phyloP scores from a whole-genome alignment of 2,113 vertebrate genomes.

The Scortum barcoo region DNA sequence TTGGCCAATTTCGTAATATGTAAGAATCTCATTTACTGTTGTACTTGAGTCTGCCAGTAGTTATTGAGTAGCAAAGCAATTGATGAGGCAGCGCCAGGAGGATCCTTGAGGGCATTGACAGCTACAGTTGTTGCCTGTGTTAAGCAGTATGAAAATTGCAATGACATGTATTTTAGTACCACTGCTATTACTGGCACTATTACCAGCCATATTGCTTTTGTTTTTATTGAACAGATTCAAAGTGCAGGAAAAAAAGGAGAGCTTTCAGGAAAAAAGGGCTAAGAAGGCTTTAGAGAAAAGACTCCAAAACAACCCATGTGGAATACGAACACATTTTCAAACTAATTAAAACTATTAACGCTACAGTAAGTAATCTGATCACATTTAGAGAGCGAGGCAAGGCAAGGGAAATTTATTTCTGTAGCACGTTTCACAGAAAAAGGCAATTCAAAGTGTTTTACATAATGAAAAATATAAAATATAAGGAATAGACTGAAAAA shows the following conservation, averaged over 20 bases:
- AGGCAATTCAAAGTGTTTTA: not conserved
- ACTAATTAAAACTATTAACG: slow-evolving; percentile 19
- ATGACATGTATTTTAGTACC: slow-evolving; percentile 19
- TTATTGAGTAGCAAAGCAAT: slow-evolving; percentile 73
- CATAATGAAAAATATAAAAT: not conserved
- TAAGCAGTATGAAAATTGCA: slow-evolving; percentile 56
- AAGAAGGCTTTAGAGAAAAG: slow-evolving; percentile 5
- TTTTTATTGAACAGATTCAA: slow-evolving; percentile 27
- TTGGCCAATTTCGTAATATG: slow-evolving; percentile 52
- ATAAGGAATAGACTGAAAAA: not conserved
- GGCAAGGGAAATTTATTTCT: not conserved
- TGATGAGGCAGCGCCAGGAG: slow-evolving; percentile 65
- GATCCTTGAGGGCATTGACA: slow-evolving; percentile 67
- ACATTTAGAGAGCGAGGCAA: slow-evolving; percentile 5
- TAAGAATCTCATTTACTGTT: slow-evolving; percentile 72
- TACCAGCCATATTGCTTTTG: not conserved
- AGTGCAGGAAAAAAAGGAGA: not conserved
- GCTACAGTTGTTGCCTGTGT: slow-evolving; percentile 54
- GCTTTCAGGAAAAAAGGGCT: not conserved
- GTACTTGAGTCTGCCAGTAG: slow-evolving; percentile 71
- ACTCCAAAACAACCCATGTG: not conserved
- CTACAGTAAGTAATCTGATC: slow-evolving; percentile 18
- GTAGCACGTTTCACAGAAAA: not conserved
- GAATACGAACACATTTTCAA: slow-evolving; percentile 12
- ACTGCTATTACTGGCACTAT: slow-evolving; percentile 9